Base-by-base conservation (phyloP, 2,888 invertebrate genomes). In the Plagiodera versicolora region DNA sequence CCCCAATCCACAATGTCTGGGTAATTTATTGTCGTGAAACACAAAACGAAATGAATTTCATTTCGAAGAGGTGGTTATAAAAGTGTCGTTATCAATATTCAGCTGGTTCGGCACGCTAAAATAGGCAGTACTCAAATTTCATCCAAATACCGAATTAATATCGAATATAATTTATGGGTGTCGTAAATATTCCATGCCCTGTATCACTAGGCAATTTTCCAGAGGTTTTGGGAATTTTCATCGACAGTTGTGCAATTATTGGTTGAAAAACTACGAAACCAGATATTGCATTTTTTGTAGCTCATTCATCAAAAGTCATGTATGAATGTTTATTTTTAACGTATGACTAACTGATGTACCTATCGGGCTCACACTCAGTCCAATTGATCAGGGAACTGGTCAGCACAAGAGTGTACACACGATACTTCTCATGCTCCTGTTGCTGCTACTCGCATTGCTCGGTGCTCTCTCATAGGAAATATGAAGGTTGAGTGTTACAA, bases 141-240 rank as follows among this genome's bases (percentile, higher is more conserved):
- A 61, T 66, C 58, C 58, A 63, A 60, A 59, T 61, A 58, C 59
- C 59, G 61, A 65, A 66, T 66, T 66, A 66, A 66, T 66, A 63
- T 63, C 58, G 51, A 19, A 18, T 2, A 28, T 20, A 58, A 63
- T 63, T 66, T 65, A 65, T 56, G 50, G 52, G 20, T 24, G 16
- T 44, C 65, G 56, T 65, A 63, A 63, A 65, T 65, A 61, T 61
- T 14, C 4, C 39, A n/a, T 14, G 14, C 14, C 14, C 4, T 39
- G 11, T 39, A 39, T 39, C 39, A 39, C 39, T 2, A n/a, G 14
- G 39, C n/a, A 39, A 39, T 39, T 39, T 39, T 39, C 39, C 10
- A 6, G 14, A n/a, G 9, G 32, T 10, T 32, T 32, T 11, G 32
- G 11, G 11, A 10, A 14, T 39, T 39, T 39, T 14, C 14, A 39